These are phyloP conservation scores for Belgica antarctica DNA, from an alignment of 2,888 invertebrate genomes.

Conservation along the genomic window DNA sequence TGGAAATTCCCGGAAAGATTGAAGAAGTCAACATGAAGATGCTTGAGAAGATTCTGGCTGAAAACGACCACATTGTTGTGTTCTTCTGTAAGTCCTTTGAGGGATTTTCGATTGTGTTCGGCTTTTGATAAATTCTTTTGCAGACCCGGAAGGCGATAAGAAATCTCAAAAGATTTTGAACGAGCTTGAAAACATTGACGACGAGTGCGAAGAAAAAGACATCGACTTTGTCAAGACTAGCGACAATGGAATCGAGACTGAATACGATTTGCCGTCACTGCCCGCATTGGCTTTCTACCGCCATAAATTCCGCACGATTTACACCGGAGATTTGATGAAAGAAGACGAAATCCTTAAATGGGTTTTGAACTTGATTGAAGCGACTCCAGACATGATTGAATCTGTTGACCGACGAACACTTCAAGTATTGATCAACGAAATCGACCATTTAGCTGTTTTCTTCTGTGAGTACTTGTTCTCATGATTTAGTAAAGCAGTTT, in stretches of 20 bases:
- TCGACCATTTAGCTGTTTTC: slow-evolving; percentile 87
- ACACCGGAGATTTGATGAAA: slow-evolving; percentile 84
- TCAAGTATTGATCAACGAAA: slow-evolving; percentile 83
- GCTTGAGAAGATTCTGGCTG: slow-evolving; percentile 84
- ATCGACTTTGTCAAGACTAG: slow-evolving; percentile 91
- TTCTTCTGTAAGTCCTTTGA: slow-evolving; percentile 77
- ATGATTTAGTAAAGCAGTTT: background rate
- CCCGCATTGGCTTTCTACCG: slow-evolving; percentile 85
- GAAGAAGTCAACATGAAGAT: slow-evolving; percentile 88
- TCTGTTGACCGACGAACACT: slow-evolving; percentile 86
- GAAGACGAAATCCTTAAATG: slow-evolving; percentile 86
- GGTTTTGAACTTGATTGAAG: slow-evolving; percentile 81
- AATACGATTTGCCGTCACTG: slow-evolving; percentile 77
- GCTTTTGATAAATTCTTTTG: slow-evolving; percentile 12
- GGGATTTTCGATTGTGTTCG: background rate
- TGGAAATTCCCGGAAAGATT: slow-evolving; percentile 88
- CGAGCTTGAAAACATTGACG: slow-evolving; percentile 89
- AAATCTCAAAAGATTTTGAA: slow-evolving; percentile 83
- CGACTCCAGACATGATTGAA: slow-evolving; percentile 85
- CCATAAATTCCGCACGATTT: slow-evolving; percentile 84
- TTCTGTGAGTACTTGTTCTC: slow-evolving; percentile 67
- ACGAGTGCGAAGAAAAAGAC: slow-evolving; percentile 87
- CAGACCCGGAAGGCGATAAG: slow-evolving; percentile 87
- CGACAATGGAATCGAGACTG: slow-evolving; percentile 80
- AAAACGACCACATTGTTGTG: slow-evolving; percentile 85